Base-by-base conservation (phyloP, 53 echinoderm and acorn worm species). In the Echinometra lucunter region DNA sequence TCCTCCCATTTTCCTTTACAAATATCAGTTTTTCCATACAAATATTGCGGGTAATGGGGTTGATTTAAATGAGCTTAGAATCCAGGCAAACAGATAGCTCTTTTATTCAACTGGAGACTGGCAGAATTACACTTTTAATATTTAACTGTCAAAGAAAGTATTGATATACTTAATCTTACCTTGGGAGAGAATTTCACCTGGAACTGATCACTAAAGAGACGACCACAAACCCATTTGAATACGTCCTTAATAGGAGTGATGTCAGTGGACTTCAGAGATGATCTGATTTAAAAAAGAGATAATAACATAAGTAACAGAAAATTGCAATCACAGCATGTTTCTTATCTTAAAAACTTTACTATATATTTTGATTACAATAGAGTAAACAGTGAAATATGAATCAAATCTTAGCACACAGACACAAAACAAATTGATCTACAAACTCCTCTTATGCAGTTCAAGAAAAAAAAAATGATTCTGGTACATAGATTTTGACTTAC, bases 181-280 rank as follows among this genome's bases (percentile, higher is more conserved):
- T 92, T 91, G 69, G 91, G 91, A n/a, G 66, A 66, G 70, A 91
- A 91, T 28, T 19, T 45, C 15, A 99, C 99, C 49, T 95, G 85
- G 18, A 99, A 93, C 18, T 91, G 95, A 42, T 72, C 40, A 45
- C 95, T 91, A 74, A 99, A 94, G 57, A 96, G 80, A 34, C 96
- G 97, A 53, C 99, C 97, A 95, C 96, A 97, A 5, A 99, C 96
- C 99, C 99, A 99, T 95, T 98, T 99, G 90, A 95, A 98, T 4
- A 98, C 97, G 67, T 99, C 98, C 91, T 99, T 99, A 74, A 98
- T 94, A 17, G 97, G 92, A 23, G 95, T 94, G 56, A 99, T 89
- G 44, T 92, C 93, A 40, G 60, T 40, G 17, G 92, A 89, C 89
- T 94, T 96, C 74, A 96, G 57, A 57, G 90, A 95, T 8, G 92